phyloP scores from a whole-genome alignment of 2,888 invertebrate genomes.

The Lasioglossum leucozonium region DNA sequence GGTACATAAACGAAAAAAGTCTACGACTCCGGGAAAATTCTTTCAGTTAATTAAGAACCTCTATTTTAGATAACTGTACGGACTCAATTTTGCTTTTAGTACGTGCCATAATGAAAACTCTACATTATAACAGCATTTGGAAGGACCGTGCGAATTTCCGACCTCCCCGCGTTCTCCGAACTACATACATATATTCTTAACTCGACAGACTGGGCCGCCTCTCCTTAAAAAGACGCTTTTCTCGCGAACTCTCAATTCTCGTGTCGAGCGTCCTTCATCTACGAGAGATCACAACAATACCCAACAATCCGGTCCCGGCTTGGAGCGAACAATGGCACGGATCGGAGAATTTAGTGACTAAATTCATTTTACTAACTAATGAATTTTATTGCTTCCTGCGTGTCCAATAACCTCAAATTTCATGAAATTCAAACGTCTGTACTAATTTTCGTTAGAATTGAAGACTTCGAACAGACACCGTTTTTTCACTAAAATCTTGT shows the following conservation, averaged over 20 bases:
- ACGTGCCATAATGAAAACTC: background rate
- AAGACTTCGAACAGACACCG: too few species aligned
- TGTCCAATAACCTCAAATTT: background rate
- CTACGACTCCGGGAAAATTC: background rate
- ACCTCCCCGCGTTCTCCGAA: background rate
- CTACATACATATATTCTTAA: background rate
- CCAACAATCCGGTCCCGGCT: constrained; percentile 26
- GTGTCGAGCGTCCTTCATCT: constrained; percentile 3
- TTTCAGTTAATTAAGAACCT: background rate
- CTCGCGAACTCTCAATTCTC: background rate
- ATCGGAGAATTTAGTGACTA: background rate
- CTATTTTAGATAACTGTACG: background rate
- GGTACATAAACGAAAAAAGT: background rate
- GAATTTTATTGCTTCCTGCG: background rate
- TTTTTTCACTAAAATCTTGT: too few species aligned
- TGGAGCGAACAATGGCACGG: background rate
- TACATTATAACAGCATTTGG: background rate
- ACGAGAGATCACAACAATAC: constrained; percentile 4
- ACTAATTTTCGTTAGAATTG: too few species aligned
- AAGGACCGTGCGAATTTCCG: background rate
- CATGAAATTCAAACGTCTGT: background rate
- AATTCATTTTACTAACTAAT: too few species aligned
- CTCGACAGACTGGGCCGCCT: background rate
- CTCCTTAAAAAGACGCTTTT: constrained; percentile 11
- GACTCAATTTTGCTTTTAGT: background rate